Base-by-base conservation (phyloP, 30 jellyfish, hydroid and myxozoan genomes). In the Nemopilema nomurai region DNA sequence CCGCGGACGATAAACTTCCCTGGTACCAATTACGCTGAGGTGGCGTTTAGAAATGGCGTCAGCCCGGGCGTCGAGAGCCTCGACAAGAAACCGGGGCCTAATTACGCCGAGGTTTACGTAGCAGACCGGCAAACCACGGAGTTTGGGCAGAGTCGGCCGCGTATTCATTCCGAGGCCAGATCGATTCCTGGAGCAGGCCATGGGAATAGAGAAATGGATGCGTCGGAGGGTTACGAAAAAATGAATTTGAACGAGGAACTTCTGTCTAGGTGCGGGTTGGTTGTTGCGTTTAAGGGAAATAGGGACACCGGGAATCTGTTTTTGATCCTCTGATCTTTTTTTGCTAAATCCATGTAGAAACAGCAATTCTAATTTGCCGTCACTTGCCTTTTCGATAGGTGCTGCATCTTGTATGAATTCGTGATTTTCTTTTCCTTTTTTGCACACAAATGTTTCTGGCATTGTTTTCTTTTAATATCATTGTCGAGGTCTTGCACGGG, bases 51-150 rank as follows among this genome's bases (percentile, higher is more conserved):
- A n/a, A 31, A 27, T 3, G 29, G 26, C 9, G 84, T 29, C 26
- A 33, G 32, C 1, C 86, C 84, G 27, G 71, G 57, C 8, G 16
- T 53, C 27, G 87, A 62, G 13, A 83, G 86, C 64, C 85, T 79
- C 29, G 25, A 4, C 23, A n/a, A 16, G 33, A 32, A 67, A 21
- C 63, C 77, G 1, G 51, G 29, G 28, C 74, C 82, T 19, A 50
- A 28, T 0, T 84, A 84, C 41, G 67, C 93, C 1, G 87, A 84
- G 1, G 93, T 84, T 22, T 84, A 84, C 75, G 74, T 84, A 17
- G 78, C 93, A 1, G 93, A 74, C 4, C 65, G 69, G 9, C 70
- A 17, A 29, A 13, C 63, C 0, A 49, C 49, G 9, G 26, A 65
- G 22, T 20, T 22, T 0, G 70, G 29, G 0, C 33, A 32, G 62